A percentile compares a stretch with the other conserved stretches of the same genome.
These are phyloP conservation scores for Synodontis membranacea DNA, from an alignment of 2,113 vertebrate species.

Conservation along the genomic window DNA sequence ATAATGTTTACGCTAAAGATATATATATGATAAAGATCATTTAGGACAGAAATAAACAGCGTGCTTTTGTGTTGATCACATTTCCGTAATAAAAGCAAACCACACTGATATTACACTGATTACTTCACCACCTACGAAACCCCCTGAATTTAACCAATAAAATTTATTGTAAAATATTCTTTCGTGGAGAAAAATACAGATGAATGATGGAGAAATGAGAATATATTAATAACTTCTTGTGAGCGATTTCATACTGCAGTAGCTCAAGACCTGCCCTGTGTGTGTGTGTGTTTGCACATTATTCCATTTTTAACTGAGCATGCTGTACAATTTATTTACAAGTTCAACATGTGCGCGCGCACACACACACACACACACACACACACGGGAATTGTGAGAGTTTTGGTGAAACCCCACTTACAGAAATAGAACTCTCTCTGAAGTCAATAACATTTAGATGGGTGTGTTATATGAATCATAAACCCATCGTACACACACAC, in stretches of 20 bases:
- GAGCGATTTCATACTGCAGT: not conserved
- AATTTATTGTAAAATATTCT: not conserved
- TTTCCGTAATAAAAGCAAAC: no score
- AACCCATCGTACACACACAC: not conserved
- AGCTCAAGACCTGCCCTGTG: not conserved
- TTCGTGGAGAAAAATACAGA: not conserved
- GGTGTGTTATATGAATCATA: slow-evolving; percentile 1
- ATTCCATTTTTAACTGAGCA: not conserved
- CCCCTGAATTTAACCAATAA: not conserved
- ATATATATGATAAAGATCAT: no score
- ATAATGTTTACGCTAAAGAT: no score
- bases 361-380: slow-evolving; percentile 16
- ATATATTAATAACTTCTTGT: not conserved
- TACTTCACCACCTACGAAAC: not conserved
- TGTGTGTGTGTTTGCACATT: not conserved
- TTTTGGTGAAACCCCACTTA: not conserved
- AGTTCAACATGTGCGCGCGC: not conserved
- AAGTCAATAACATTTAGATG: not conserved
- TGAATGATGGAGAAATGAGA: not conserved
- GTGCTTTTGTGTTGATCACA: no score
- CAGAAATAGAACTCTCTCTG: not conserved
- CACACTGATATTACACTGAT: no score
- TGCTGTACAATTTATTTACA: not conserved
- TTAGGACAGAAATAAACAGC: no score
- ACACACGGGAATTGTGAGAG: not conserved